Conservation (phyloP, 2,113 vertebrate species). For the Cynocephalus volans region DNA sequence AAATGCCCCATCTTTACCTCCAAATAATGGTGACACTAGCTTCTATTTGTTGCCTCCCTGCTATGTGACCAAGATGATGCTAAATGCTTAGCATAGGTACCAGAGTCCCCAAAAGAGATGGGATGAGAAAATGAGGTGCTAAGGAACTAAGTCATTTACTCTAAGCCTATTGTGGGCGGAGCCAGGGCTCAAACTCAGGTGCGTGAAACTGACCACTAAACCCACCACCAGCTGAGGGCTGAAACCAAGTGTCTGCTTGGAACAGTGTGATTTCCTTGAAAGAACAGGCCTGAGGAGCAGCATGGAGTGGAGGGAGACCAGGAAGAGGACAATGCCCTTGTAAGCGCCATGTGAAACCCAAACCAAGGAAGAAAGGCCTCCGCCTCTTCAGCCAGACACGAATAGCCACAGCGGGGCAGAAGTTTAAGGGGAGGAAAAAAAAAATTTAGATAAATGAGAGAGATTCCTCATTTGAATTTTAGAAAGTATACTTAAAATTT, state of each 20-base stretch:
- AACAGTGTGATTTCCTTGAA: not conserved
- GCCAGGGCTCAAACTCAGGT: not conserved
- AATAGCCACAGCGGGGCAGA: accelerated
- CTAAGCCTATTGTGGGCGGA: not conserved
- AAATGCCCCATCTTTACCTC: not conserved
- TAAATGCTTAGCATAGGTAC: not conserved
- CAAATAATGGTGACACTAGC: not conserved
- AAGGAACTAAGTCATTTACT: not conserved
- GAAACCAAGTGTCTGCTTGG: not conserved
- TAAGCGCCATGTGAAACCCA: not conserved
- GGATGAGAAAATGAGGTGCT: not conserved
- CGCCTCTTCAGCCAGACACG: not conserved
- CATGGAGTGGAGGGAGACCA: accelerated
- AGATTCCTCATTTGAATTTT: conserved; percentile 32
- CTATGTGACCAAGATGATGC: not conserved
- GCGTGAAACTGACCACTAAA: not conserved
- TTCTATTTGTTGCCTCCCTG: not conserved
- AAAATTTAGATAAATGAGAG: not conserved
- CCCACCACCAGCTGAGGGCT: accelerated
- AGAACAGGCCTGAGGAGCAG: not conserved
- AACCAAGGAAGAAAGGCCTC: not conserved
- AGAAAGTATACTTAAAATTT: not conserved
- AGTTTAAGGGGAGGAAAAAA: not conserved
- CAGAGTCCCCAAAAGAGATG: not conserved
- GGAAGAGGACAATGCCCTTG: not conserved